phyloP scores from a whole-genome alignment of 92 coral and sea anemone genomes.

The Meandrina meandrites region DNA sequence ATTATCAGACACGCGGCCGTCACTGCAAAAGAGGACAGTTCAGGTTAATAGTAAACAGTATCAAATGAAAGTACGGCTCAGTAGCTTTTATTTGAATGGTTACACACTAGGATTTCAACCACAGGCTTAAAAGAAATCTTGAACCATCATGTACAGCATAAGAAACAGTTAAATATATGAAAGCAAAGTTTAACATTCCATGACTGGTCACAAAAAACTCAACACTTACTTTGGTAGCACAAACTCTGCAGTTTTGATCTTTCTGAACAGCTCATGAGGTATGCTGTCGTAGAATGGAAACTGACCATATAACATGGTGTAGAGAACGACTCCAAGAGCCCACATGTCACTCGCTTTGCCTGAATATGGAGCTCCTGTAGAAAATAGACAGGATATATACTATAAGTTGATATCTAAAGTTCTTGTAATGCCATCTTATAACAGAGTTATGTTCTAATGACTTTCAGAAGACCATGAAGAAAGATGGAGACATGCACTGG shows the following conservation, averaged over 20 bases:
- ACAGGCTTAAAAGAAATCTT: no score
- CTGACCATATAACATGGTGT: constrained; percentile 98
- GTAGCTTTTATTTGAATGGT: no score
- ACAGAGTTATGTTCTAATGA: no score
- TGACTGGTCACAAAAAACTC: not conserved
- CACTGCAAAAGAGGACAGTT: constrained; percentile 50
- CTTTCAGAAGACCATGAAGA: no score
- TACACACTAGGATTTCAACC: no score
- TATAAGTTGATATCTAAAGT: not conserved
- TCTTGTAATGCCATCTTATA: no score
- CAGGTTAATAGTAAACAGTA: not conserved
- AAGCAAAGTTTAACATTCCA: not conserved
- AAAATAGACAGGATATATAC: not conserved
- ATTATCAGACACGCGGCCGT: constrained; percentile 89
- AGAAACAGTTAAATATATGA: not conserved
- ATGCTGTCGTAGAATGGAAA: constrained; percentile 99
- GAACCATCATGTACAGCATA: no score
- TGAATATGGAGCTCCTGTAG: constrained; percentile 93
- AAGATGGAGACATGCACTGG: no score
- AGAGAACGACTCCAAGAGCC: constrained; percentile 97
- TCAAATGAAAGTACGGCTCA: no score
- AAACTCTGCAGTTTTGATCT: constrained; percentile 97
- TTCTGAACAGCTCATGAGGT: constrained; percentile 96
- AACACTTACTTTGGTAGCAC: constrained; percentile 82
- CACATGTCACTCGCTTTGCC: constrained; percentile 99